Evolutionary conservation across 1,140 invertebrate species (phyloP).

Genomic region (Vanessa atalanta): DNA sequence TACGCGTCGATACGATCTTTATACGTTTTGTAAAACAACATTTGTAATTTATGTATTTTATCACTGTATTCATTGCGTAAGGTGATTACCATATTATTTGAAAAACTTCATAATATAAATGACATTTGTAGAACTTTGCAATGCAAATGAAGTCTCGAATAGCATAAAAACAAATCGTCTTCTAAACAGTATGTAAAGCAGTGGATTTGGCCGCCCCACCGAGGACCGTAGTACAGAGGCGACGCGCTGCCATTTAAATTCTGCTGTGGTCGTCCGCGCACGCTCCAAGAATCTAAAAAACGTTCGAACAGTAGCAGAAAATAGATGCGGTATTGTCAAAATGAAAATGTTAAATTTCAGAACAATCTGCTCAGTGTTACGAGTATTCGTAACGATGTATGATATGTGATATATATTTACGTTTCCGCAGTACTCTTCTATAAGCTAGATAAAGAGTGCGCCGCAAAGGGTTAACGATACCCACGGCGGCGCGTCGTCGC

Average conservation of each 20-base stretch:
- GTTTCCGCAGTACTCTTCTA: too few relatives aligned
- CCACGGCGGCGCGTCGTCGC: background rate
- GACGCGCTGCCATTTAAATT: slow-evolving; percentile 39
- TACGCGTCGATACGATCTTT: slow-evolving; percentile 19
- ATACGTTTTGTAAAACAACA: slow-evolving; percentile 21
- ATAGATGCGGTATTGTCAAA: background rate
- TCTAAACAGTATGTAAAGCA: slow-evolving; percentile 47
- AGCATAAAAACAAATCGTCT: slow-evolving; percentile 48
- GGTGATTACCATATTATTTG: too few relatives aligned
- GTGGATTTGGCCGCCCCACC: slow-evolving; percentile 33
- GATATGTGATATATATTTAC: too few relatives aligned
- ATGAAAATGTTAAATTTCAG: too few relatives aligned
- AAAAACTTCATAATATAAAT: background rate
- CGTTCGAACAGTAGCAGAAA: background rate
- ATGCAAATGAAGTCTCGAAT: slow-evolving; percentile 4
- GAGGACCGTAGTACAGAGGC: background rate
- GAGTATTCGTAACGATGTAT: too few relatives aligned
- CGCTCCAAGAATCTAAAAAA: background rate
- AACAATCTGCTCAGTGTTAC: too few relatives aligned
- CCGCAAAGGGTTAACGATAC: background rate
- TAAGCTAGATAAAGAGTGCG: background rate
- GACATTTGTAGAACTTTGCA: background rate
- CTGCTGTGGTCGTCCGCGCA: slow-evolving; percentile 21
- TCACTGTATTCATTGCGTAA: background rate
- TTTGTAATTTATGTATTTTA: slow-evolving; percentile 12